Evolutionary conservation across 2,797 vertebrate species (phyloP).

Genomic region (Acipenser oxyrinchus): DNA sequence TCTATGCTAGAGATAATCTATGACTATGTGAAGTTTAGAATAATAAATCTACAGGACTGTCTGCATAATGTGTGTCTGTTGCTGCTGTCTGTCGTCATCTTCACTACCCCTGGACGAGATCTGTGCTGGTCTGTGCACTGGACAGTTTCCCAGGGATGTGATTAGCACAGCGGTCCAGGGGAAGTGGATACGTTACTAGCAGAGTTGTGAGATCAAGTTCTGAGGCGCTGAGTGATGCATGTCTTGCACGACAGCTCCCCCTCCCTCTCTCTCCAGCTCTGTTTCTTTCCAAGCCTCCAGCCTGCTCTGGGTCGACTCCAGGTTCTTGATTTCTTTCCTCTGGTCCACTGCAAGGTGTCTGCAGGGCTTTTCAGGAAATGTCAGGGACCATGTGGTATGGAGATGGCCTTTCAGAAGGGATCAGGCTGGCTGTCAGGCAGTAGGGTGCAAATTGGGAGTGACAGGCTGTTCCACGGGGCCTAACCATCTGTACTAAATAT

Average conservation of each 20-base stretch:
- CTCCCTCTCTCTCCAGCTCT: conserved; percentile 14
- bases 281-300: conserved; percentile 51
- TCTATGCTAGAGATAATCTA: too few relatives aligned
- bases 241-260: conserved; percentile 23
- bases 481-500: conserved; percentile 85
- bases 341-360: conserved; percentile 53
- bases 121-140: neutral
- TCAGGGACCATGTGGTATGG: conserved; percentile 68
- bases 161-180: conserved; percentile 19
- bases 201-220: conserved; percentile 27
- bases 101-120: neutral
- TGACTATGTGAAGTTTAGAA: too few relatives aligned
- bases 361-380: conserved; percentile 70
- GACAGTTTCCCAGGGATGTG: conserved; percentile 18
- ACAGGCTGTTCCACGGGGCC: conserved; percentile 73
- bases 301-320: conserved; percentile 56
- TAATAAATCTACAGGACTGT: too few relatives aligned
- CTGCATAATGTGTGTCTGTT: neutral
- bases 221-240: conserved; percentile 27
- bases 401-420: conserved; percentile 68
- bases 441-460: conserved; percentile 66
- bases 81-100: neutral
- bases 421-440: conserved; percentile 70
- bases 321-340: conserved; percentile 52
- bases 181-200: conserved; percentile 22